phyloP scores from a whole-genome alignment of 2,888 invertebrate genomes.

The Macrostomum cliftonense region DNA sequence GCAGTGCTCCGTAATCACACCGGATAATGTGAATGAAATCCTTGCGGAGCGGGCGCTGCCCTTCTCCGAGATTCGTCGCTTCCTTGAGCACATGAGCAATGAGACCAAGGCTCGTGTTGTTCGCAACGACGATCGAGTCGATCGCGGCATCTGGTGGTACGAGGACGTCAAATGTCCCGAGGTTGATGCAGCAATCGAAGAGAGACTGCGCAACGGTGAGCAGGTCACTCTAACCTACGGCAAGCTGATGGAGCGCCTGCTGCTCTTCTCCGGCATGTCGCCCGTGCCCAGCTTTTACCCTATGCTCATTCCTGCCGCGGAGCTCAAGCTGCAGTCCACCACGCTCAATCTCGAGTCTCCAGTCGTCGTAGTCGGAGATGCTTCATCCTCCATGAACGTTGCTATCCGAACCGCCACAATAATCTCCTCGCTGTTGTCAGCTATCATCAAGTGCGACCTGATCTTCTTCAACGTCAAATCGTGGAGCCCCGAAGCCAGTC shows the following conservation, averaged over 20 bases:
- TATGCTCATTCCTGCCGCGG: conserved; percentile 8
- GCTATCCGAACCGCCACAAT: conserved; percentile 34
- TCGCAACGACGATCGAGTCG: conserved; percentile 8
- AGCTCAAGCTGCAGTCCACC: conserved; percentile 9
- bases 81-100: conserved; percentile 17
- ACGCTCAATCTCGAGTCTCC: conserved; percentile 22
- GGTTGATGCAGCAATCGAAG: conserved; percentile 22
- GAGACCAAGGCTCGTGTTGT: conserved; percentile 27
- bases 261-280: conserved; percentile 17
- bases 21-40: conserved; percentile 27
- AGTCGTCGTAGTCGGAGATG: conserved; percentile 35
- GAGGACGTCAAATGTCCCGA: conserved; percentile 28
- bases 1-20: conserved; percentile 20
- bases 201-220: conserved; percentile 21
- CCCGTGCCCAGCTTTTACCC: conserved; percentile 1
- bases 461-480: conserved; percentile 30
- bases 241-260: conserved; percentile 31
- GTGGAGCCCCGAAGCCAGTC: conserved; percentile 22
- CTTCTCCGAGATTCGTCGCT: conserved; percentile 13
- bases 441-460: conserved; percentile 29
- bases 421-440: conserved; percentile 31
- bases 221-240: conserved; percentile 26
- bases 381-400: conserved; percentile 33
- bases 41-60: conserved; percentile 25
- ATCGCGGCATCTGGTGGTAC: conserved; percentile 22